These are phyloP conservation scores for Albula glossodonta DNA, from an alignment of 2,113 vertebrate species.

Conservation along the genomic window DNA sequence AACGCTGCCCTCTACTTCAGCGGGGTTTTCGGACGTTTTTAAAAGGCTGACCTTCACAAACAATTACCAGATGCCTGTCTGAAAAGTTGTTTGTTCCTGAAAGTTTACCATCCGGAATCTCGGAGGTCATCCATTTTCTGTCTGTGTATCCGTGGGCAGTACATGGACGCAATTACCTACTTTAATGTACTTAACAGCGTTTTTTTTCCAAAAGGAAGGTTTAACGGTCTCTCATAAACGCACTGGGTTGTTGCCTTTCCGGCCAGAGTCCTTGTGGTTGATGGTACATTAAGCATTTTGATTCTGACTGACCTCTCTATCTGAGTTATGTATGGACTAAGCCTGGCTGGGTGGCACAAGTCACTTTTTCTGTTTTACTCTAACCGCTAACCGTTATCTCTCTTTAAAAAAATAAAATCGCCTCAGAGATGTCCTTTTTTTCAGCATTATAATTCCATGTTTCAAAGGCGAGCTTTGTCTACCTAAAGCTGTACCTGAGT, in stretches of 20 bases:
- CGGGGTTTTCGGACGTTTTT: not conserved
- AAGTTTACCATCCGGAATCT: not conserved
- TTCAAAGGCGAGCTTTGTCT: not conserved
- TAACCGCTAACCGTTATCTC: not conserved
- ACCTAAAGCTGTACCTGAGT: not conserved
- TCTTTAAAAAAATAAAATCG: not conserved
- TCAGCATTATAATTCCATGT: not conserved
- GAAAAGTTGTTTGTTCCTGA: not conserved
- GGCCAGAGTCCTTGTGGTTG: not conserved
- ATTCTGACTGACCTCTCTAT: not conserved
- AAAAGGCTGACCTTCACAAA: not conserved
- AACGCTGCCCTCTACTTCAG: not conserved
- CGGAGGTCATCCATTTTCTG: not conserved
- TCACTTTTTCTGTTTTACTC: constrained; percentile 2
- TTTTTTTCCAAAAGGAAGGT: constrained; percentile 5
- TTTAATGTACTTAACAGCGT: not conserved
- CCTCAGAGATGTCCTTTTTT: too few species aligned
- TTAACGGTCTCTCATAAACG: not conserved
- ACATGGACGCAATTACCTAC: not conserved
- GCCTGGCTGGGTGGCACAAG: not conserved
- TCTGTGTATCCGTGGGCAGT: not conserved
- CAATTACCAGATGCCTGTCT: not conserved
- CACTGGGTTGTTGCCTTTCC: not conserved
- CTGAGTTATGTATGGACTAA: too few species aligned
- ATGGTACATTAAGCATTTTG: not conserved